Evolutionary conservation across 2,888 invertebrate genomes (phyloP).

Genomic region (Ochropleura leucogaster): DNA sequence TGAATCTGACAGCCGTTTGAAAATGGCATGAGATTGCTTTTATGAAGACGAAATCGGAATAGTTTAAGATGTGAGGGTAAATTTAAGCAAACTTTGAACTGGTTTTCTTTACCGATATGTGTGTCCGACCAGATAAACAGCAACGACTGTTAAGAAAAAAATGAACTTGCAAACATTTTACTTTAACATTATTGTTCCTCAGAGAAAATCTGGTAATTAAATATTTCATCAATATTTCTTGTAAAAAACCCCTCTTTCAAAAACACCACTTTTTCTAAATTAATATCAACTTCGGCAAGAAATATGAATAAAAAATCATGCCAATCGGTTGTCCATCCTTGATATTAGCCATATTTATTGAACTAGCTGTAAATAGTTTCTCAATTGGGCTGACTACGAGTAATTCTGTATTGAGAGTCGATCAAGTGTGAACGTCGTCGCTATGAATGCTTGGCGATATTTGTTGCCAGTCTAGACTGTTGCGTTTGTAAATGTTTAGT

Average conservation of each 20-base stretch:
- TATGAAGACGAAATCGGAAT: too few relatives aligned
- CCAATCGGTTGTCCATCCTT: neutral
- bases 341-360: neutral
- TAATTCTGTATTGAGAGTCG: neutral
- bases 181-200: too few relatives aligned
- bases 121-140: too few relatives aligned
- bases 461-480: neutral
- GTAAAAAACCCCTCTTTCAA: too few relatives aligned
- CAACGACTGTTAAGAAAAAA: too few relatives aligned
- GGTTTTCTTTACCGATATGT: too few relatives aligned
- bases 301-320: neutral
- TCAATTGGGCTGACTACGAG: neutral
- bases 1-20: too few relatives aligned
- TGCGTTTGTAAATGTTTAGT: neutral
- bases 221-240: neutral
- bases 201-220: too few relatives aligned
- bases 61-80: too few relatives aligned
- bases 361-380: neutral
- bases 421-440: neutral
- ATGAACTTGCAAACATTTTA: too few relatives aligned
- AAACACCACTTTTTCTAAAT: neutral
- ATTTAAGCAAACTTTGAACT: too few relatives aligned
- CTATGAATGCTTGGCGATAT: neutral
- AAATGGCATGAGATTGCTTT: too few relatives aligned
- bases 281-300: neutral